Percentiles rank a stretch among this genome's conserved stretches.
Evolutionary conservation across 2,888 invertebrate genomes (phyloP).

Genomic region (Alsophila aescularia): DNA sequence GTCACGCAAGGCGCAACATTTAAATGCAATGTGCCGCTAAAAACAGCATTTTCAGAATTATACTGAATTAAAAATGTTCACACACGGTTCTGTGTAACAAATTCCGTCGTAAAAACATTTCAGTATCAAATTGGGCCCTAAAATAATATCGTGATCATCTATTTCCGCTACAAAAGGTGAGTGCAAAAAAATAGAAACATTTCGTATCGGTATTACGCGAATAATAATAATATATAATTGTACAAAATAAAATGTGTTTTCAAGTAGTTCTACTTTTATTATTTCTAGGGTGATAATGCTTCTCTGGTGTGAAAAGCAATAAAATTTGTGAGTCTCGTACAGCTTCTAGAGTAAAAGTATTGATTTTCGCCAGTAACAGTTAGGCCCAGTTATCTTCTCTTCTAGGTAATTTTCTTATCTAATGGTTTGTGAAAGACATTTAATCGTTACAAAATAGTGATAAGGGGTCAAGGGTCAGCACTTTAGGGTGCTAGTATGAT

Average conservation of each 20-base stretch:
- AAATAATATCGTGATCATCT: conserved; percentile 9
- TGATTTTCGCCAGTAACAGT: conserved; percentile 9
- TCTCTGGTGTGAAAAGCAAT: background rate
- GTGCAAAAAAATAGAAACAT: conserved; percentile 4
- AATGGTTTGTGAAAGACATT: conserved; percentile 13
- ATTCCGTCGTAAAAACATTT: conserved; percentile 6
- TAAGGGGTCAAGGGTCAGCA: conserved; percentile 42
- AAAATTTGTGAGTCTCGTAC: background rate
- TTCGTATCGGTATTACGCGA: background rate
- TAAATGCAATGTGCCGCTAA: conserved; percentile 61
- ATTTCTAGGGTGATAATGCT: background rate
- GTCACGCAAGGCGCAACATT: conserved; percentile 71
- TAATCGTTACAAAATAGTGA: conserved; percentile 22
- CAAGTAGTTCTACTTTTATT: background rate
- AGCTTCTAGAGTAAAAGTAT: conserved; percentile 13
- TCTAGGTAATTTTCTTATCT: background rate
- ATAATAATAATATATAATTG: background rate
- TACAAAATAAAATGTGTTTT: background rate
- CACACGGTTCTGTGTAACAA: conserved; percentile 23
- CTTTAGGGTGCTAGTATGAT: conserved; percentile 18
- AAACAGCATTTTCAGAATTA: conserved; percentile 44
- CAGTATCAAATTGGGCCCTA: background rate
- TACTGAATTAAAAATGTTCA: conserved; percentile 42
- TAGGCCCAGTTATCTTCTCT: too few relatives aligned
- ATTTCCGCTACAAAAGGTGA: conserved; percentile 21